phyloP scores from a whole-genome alignment of 2,888 invertebrate genomes.

The Rhyacophila evoluta region DNA sequence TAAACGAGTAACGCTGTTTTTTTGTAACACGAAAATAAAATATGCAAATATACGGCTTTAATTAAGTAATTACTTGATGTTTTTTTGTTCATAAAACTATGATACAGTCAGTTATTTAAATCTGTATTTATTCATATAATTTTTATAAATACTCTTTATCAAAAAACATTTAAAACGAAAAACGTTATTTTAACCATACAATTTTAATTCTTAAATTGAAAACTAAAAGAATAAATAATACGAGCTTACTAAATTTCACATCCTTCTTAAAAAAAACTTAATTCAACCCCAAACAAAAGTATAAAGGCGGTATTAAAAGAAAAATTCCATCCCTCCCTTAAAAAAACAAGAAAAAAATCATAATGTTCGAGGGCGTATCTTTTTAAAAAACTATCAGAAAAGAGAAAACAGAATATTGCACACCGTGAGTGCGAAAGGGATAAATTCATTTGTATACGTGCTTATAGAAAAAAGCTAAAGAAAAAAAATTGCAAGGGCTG shows the following conservation, averaged over 20 bases:
- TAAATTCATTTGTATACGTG: conserved; percentile 36
- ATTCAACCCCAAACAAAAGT: not conserved
- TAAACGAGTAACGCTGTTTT: no score
- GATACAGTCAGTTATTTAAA: no score
- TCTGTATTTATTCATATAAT: no score
- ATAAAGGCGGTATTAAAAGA: conserved; percentile 34
- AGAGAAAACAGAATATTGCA: conserved; percentile 28
- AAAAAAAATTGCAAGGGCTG: conserved; percentile 51
- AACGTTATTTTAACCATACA: no score
- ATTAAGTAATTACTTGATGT: no score
- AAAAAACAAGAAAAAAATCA: conserved; percentile 13
- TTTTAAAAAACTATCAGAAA: conserved; percentile 32
- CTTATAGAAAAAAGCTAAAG: conserved; percentile 48
- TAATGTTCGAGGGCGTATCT: conserved; percentile 34
- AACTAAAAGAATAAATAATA: no score
- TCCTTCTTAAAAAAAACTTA: not conserved
- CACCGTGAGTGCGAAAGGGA: conserved; percentile 36
- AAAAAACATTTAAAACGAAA: no score
- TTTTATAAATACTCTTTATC: no score
- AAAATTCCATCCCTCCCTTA: conserved; percentile 38
- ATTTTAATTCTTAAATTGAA: no score
- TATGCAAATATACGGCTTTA: no score
- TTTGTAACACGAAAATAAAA: no score
- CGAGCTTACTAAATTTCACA: not conserved
- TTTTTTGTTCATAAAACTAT: no score